Conservation (phyloP, 2,797 vertebrate genomes). For the Alfaro cultratus region DNA sequence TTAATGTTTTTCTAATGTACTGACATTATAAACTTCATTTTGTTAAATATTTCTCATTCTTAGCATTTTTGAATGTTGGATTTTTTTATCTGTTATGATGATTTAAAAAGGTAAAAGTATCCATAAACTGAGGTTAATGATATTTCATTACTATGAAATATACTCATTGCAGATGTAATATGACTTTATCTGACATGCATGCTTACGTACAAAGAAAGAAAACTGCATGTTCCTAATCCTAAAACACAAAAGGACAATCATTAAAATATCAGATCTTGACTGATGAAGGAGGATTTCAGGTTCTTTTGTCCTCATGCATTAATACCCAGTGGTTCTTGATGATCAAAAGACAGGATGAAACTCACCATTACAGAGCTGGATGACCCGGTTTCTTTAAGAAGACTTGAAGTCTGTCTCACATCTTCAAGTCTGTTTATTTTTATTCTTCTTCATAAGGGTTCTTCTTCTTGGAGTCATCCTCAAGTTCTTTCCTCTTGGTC, state of each 20-base stretch:
- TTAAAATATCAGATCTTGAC: neutral
- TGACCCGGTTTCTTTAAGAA: slow-evolving; percentile 7
- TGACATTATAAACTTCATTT: neutral
- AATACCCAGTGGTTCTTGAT: slow-evolving; percentile 8
- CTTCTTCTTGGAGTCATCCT: slow-evolving; percentile 22
- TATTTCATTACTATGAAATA: neutral
- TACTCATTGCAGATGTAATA: neutral
- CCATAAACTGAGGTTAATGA: neutral
- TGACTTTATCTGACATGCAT: neutral
- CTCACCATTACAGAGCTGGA: slow-evolving; percentile 48
- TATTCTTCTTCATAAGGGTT: slow-evolving; percentile 10
- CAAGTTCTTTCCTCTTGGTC: slow-evolving; percentile 8
- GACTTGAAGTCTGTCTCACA: slow-evolving; percentile 15
- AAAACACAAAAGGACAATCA: slow-evolving; percentile 1
- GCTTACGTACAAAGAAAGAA: neutral
- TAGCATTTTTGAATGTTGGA: neutral
- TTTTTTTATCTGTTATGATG: neutral
- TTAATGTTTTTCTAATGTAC: neutral
- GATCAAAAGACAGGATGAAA: slow-evolving; percentile 19
- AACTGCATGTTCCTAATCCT: neutral
- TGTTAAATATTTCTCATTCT: neutral
- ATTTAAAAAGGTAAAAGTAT: neutral
- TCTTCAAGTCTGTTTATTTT: neutral
- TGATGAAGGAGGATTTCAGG: neutral
- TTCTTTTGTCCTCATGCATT: neutral